These are phyloP conservation scores for Callionymus lyra DNA, from an alignment of 2,113 vertebrate species.

Conservation along the genomic window DNA sequence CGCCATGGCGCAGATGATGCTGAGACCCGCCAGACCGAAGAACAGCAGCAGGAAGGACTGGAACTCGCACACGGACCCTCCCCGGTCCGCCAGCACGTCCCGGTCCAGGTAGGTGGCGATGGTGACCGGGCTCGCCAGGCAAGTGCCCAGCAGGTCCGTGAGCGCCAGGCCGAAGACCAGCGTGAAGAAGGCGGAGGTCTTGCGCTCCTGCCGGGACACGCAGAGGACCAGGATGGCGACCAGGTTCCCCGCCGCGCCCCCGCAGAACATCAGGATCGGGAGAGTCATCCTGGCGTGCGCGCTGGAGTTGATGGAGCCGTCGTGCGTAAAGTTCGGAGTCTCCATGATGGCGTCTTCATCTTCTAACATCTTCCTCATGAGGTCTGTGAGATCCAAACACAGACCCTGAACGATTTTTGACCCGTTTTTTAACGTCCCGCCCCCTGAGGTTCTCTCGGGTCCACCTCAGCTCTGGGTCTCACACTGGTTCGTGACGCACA, in stretches of 20 bases:
- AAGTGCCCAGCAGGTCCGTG: conserved; percentile 89
- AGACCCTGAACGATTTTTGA: too few species aligned
- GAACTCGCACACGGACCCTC: conserved; percentile 39
- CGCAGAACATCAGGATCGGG: conserved; percentile 88
- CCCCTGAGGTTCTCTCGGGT: too few species aligned
- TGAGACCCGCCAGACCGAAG: conserved; percentile 86
- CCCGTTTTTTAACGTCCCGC: too few species aligned
- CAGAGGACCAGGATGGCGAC: conserved; percentile 89
- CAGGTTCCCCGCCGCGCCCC: conserved; percentile 87
- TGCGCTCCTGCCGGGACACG: conserved; percentile 80
- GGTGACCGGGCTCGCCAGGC: conserved; percentile 87
- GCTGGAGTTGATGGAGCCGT: conserved; percentile 10
- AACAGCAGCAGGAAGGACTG: conserved; percentile 75
- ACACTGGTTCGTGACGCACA: too few species aligned
- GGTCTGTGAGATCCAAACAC: too few species aligned
- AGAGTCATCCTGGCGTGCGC: conserved; percentile 34
- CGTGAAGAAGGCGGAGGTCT: conserved; percentile 90
- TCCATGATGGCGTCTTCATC: too few species aligned
- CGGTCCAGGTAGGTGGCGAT: conserved; percentile 82
- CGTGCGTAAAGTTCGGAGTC: conserved; percentile 39
- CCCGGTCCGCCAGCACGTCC: conserved; percentile 61
- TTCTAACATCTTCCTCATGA: too few species aligned
- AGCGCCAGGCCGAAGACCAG: conserved; percentile 87
- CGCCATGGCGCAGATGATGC: conserved; percentile 95
- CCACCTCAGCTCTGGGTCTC: too few species aligned